Percentiles rank a stretch among this genome's conserved stretches.
Evolutionary conservation across 1,140 invertebrate species (phyloP).

Genomic region (Drosophila subpulchrella): DNA sequence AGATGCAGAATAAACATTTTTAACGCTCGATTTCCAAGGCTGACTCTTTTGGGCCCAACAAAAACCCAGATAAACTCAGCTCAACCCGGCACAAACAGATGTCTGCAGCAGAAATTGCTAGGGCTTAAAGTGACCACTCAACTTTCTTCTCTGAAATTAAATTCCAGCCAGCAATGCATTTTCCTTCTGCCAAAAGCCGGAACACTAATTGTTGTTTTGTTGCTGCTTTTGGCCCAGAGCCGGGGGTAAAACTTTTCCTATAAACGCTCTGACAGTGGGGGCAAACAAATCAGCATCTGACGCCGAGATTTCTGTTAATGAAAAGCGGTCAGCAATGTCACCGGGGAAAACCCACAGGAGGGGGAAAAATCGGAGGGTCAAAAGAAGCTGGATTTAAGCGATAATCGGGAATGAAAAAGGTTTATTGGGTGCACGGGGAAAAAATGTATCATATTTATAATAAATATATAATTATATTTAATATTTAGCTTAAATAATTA

Average conservation of each 20-base stretch:
- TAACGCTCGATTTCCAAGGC: background rate
- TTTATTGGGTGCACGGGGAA: background rate
- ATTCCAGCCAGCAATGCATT: conserved; percentile 25
- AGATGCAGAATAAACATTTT: conserved; percentile 1
- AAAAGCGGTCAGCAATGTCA: conserved; percentile 20
- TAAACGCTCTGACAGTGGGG: conserved; percentile 29
- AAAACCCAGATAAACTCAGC: conserved; percentile 35
- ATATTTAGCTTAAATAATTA: no score
- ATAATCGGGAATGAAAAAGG: conserved; percentile 1
- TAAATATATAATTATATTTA: no score
- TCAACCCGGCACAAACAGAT: conserved; percentile 19
- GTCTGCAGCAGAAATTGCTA: conserved; percentile 20
- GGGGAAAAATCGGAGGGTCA: background rate
- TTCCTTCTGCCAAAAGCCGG: conserved; percentile 13
- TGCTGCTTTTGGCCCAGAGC: background rate
- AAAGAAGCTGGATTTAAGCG: conserved; percentile 8
- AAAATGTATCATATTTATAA: no score
- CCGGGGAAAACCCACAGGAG: conserved; percentile 3
- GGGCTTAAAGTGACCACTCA: conserved; percentile 29
- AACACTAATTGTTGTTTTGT: conserved; percentile 45
- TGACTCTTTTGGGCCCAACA: background rate
- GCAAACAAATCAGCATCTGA: conserved; percentile 44
- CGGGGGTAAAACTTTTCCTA: conserved; percentile 40
- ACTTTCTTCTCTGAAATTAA: conserved; percentile 33
- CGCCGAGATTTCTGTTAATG: conserved; percentile 33